phyloP scores from a whole-genome alignment of 2,888 invertebrate genomes.

The Rhamnusium bicolor region DNA sequence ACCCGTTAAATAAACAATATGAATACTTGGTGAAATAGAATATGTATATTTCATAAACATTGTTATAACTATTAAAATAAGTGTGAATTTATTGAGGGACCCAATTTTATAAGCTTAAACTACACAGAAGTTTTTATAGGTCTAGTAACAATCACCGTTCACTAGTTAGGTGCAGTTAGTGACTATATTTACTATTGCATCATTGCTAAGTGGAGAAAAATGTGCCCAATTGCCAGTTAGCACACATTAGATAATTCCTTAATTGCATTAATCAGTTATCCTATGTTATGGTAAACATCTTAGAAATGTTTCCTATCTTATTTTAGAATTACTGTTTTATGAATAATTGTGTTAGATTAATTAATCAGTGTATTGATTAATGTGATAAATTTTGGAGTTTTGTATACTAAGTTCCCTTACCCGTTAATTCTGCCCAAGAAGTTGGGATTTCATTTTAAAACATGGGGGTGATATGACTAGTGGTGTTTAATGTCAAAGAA shows the following conservation, averaged over 20 bases:
- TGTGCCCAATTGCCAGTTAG: not conserved
- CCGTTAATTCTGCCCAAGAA: too few species aligned
- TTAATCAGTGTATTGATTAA: too few species aligned
- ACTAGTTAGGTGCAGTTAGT: not conserved
- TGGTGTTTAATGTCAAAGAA: too few species aligned
- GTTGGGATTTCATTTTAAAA: too few species aligned
- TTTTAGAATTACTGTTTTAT: not conserved
- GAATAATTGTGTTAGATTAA: too few species aligned
- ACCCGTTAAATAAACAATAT: too few species aligned
- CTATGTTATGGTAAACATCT: not conserved
- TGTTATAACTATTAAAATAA: not conserved
- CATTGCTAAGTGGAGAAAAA: not conserved
- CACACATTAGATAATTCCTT: not conserved
- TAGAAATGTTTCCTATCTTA: not conserved
- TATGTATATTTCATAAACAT: too few species aligned
- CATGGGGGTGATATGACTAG: too few species aligned
- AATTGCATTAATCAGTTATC: not conserved
- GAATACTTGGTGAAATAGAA: too few species aligned
- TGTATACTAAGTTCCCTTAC: too few species aligned
- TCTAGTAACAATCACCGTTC: not conserved
- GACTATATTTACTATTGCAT: not conserved
- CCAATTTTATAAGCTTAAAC: not conserved
- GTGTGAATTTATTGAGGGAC: not conserved
- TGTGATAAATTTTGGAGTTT: too few species aligned
- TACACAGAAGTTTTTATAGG: not conserved